Percentiles rank a stretch among this genome's conserved stretches.
These are phyloP conservation scores for Drosophila santomea DNA, from an alignment of 1,140 invertebrate species.

Conservation along the genomic window DNA sequence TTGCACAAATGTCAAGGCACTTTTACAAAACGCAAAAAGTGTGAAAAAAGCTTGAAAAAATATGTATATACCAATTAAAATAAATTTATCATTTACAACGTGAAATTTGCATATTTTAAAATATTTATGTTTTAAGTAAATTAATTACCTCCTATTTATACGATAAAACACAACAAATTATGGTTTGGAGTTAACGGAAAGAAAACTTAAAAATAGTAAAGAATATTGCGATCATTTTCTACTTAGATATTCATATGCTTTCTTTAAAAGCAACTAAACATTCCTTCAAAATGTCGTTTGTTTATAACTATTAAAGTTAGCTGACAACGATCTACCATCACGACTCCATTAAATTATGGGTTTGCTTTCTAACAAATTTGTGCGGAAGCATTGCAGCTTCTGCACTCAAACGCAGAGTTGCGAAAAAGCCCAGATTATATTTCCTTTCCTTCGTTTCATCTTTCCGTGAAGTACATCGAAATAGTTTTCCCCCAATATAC, in stretches of 20 bases:
- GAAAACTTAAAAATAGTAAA: too few relatives aligned
- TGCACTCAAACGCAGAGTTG: background rate
- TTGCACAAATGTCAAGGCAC: constrained; percentile 7
- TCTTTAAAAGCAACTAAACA: background rate
- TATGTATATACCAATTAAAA: too few relatives aligned
- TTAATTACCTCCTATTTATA: too few relatives aligned
- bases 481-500: constrained; percentile 42
- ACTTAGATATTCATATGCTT: too few relatives aligned
- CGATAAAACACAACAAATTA: too few relatives aligned
- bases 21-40: background rate
- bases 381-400: background rate
- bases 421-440: constrained; percentile 4
- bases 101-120: too few relatives aligned
- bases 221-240: too few relatives aligned
- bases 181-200: too few relatives aligned
- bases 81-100: background rate
- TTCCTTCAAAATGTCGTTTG: too few relatives aligned
- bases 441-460: background rate
- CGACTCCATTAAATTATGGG: constrained; percentile 1
- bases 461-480: constrained; percentile 14
- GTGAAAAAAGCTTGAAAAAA: background rate
- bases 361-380: background rate
- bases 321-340: background rate
- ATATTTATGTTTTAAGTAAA: too few relatives aligned
- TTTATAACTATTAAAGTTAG: background rate